Conservation (phyloP, 2,113 vertebrate species). For the Poeciliopsis prolifica region DNA sequence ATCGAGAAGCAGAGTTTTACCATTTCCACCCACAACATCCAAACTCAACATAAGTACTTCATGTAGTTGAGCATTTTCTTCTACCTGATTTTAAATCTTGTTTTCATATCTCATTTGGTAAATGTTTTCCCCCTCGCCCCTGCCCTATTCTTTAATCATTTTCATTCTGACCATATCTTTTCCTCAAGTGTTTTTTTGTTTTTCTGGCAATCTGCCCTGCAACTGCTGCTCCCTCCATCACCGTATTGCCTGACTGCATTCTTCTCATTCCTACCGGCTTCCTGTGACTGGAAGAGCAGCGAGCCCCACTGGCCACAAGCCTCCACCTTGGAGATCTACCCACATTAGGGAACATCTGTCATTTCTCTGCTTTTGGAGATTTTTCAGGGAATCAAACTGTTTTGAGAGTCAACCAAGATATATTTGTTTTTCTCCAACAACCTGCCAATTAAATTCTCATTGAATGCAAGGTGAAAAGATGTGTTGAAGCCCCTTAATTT, state of each 20-base stretch:
- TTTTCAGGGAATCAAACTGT: neutral
- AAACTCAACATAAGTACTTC: neutral
- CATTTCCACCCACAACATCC: neutral
- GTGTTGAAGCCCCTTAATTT: neutral
- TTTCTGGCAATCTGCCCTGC: slow-evolving; percentile 65
- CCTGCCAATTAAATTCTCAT: neutral
- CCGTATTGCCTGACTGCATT: slow-evolving; percentile 73
- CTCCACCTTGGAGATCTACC: slow-evolving; percentile 57
- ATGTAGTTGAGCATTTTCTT: neutral
- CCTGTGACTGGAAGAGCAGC: slow-evolving; percentile 70
- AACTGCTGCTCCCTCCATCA: slow-evolving; percentile 75
- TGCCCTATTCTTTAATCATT: slow-evolving; percentile 6
- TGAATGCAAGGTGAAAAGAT: neutral
- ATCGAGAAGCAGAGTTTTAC: slow-evolving; percentile 3
- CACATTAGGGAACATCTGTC: slow-evolving; percentile 40
- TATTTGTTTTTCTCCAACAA: neutral
- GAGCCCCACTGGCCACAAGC: slow-evolving; percentile 62
- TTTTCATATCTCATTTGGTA: neutral
- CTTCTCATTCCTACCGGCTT: slow-evolving; percentile 76
- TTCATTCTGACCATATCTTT: slow-evolving; percentile 36
- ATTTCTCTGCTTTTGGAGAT: slow-evolving; percentile 18
- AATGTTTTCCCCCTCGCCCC: neutral
- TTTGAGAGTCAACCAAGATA: neutral
- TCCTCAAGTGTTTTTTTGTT: slow-evolving; percentile 35
- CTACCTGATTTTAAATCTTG: neutral